Conservation (phyloP, 2,113 vertebrate genomes). For the Sclerurus mexicanus region DNA sequence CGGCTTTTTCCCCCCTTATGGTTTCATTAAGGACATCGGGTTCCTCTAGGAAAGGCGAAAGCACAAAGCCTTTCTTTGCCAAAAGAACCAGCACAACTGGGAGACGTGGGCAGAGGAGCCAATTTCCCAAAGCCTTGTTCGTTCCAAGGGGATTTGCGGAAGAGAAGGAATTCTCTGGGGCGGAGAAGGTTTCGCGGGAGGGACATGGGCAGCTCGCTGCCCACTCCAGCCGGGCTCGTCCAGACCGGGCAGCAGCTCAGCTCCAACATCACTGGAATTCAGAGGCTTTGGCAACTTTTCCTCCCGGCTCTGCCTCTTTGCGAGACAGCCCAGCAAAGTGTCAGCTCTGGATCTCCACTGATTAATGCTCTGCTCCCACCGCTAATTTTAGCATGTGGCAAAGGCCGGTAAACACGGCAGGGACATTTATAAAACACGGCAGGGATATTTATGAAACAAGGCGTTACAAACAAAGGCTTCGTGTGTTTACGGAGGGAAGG, state of each 20-base stretch:
- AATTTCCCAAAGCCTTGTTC: neutral
- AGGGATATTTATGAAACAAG: neutral
- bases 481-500: neutral
- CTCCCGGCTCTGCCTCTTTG: neutral
- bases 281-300: neutral
- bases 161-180: neutral
- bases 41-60: neutral
- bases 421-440: neutral
- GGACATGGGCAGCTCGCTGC: neutral
- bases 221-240: no score
- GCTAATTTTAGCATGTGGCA: neutral
- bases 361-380: neutral
- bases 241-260: neutral
- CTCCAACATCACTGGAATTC: neutral
- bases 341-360: neutral
- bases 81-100: rapidly evolving
- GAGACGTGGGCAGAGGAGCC: rapidly evolving
- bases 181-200: neutral
- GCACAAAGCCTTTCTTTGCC: neutral
- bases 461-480: neutral
- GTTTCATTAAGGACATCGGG: neutral
- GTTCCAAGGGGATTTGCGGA: neutral
- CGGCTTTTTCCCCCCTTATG: neutral
- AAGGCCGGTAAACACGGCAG: neutral
- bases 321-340: neutral